Evolutionary conservation across 2,113 vertebrate species (phyloP), one percentile per base, ranked within the genome.

Genomic region (Catagonus wagneri): DNA sequence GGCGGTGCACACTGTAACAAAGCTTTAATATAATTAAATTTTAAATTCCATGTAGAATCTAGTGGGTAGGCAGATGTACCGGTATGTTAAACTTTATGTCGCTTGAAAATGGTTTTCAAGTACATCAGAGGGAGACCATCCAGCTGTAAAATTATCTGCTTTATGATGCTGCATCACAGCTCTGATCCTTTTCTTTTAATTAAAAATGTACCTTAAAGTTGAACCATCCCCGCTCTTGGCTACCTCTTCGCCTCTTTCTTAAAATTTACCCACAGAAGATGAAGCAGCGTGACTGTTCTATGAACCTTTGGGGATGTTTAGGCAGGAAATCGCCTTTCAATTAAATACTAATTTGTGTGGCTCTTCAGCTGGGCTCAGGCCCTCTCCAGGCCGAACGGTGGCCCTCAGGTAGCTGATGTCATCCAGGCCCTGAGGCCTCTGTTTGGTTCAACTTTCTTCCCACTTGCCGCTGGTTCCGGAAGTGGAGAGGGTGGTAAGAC

Each of bases 61-160:
- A 98, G 99, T 98, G 98, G 99, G 98, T 99, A 99, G 99, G 99
- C 99, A 99, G 99, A 99, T 99, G 98, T 99, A 98, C 97, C 61
- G 98, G 98, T 98, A 96, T 99, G 99, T 99, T 99, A 99, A 99
- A 99, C 99, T 99, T 99, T 99, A 99, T 99, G 99, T 99, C 98
- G 99, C 99, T 99, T 99, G 99, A 99, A 99, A 99, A 99, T 99
- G 99, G 98, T 98, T 99, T 99, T 99, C 98, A 99, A 99, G 99
- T 99, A 99, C 99, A 98, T 99, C 99, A 99, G 98, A 98, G 99
- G 98, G 98, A 99, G 99, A 98, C 99, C 98, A 98, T 99, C 99
- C 99, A 99, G 99, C 99, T 99, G 99, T 99, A 99, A 99, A 99
- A 99, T 99, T 92, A 99, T 99, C 99, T 99, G 98, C 99, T 99